Evolutionary conservation across 2,888 invertebrate genomes (phyloP).

Genomic region (Thecophora atra): DNA sequence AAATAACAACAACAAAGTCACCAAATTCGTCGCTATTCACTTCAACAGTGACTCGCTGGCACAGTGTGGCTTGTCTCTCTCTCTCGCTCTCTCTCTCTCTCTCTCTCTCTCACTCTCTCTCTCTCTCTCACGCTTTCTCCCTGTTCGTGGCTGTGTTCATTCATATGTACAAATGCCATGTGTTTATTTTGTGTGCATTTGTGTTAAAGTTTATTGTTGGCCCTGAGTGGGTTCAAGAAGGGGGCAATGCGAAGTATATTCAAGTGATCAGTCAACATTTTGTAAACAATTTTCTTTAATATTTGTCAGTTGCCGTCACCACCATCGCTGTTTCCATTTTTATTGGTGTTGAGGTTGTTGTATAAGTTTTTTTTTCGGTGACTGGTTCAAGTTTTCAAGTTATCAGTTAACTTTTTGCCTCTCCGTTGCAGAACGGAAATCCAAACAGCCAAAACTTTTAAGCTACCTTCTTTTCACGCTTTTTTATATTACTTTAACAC

Average conservation of each 20-base stretch:
- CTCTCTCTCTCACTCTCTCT: too few species aligned
- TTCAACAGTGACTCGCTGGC: background rate
- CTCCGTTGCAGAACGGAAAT: background rate
- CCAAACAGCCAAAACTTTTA: background rate
- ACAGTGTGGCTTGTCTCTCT: too few species aligned
- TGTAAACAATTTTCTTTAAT: conserved; percentile 19
- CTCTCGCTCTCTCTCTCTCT: too few species aligned
- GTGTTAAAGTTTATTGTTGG: background rate
- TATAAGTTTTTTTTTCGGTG: background rate
- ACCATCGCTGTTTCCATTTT: background rate
- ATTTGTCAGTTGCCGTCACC: conserved; percentile 8
- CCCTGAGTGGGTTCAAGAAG: background rate
- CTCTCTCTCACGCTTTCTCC: too few species aligned
- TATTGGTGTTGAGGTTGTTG: conserved; percentile 15
- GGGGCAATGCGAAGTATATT: too few species aligned
- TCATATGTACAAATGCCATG: background rate
- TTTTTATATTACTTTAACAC: too few species aligned
- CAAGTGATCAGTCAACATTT: conserved; percentile 18
- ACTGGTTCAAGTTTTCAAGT: background rate
- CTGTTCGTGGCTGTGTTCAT: background rate
- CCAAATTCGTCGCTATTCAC: background rate
- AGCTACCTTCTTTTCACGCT: background rate
- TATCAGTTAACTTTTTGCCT: background rate
- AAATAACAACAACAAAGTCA: background rate
- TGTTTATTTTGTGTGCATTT: background rate